phyloP scores from a whole-genome alignment of 2,888 invertebrate species.

The Dinocampus coccinellae region DNA sequence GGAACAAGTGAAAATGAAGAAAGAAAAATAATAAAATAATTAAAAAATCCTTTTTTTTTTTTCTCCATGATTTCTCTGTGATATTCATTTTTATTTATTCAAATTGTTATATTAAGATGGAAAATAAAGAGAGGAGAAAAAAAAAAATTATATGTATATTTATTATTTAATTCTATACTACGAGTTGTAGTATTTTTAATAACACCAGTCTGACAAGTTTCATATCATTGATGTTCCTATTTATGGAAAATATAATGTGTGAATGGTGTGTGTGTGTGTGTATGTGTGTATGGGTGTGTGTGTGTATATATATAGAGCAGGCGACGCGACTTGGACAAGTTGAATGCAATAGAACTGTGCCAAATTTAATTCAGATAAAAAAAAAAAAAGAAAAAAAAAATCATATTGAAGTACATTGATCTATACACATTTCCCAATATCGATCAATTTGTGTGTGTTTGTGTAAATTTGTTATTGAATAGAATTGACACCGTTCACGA shows the following conservation, averaged over 20 bases:
- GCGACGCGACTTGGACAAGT: constrained; percentile 15
- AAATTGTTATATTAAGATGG: too few species aligned
- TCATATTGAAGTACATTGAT: background rate
- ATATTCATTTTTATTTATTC: too few species aligned
- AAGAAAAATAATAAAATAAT: too few species aligned
- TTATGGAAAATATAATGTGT: constrained; percentile 54
- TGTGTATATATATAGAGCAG: background rate
- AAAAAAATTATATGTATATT: background rate
- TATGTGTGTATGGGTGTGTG: background rate
- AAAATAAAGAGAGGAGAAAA: too few species aligned
- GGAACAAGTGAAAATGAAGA: too few species aligned
- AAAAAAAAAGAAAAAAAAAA: too few species aligned
- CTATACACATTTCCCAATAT: background rate
- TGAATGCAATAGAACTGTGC: constrained; percentile 53
- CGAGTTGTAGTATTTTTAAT: constrained; percentile 25
- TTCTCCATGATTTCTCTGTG: too few species aligned
- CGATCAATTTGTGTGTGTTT: constrained; percentile 5
- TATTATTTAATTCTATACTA: background rate
- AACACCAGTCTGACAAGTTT: constrained; percentile 51
- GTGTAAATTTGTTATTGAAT: too few species aligned
- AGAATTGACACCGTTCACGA: background rate
- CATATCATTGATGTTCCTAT: constrained; percentile 63
- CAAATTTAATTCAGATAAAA: constrained; percentile 52
- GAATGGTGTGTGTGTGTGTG: constrained; percentile 50
- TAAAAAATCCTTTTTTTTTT: too few species aligned